A percentile compares a stretch with the other conserved stretches of the same genome.
Conservation (phyloP, 1,140 invertebrate species). For the Caenorhabditis tropicalis region DNA sequence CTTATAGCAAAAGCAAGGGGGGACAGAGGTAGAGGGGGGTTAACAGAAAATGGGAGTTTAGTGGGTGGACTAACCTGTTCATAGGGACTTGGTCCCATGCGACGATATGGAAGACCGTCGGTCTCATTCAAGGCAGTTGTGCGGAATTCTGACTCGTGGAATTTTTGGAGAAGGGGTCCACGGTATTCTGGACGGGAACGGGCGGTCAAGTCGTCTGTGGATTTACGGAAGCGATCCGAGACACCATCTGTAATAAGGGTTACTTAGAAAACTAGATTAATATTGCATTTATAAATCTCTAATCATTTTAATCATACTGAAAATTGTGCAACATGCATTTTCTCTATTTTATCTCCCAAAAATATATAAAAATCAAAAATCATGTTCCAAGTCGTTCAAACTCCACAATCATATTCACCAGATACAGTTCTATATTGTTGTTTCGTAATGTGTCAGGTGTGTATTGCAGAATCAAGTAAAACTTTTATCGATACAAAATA, state of each 20-base stretch:
- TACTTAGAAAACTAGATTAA: too few relatives aligned
- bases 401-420: constrained; percentile 14
- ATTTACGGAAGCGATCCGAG: constrained; percentile 63
- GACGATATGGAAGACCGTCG: constrained; percentile 54
- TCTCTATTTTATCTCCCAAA: not conserved
- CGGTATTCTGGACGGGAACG: constrained; percentile 64
- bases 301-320: too few relatives aligned
- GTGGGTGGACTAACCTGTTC: constrained; percentile 61
- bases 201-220: constrained; percentile 62
- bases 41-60: not conserved
- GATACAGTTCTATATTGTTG: not conserved
- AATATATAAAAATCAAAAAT: not conserved
- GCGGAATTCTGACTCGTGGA: constrained; percentile 66
- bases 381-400: constrained; percentile 2
- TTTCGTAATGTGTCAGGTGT: not conserved
- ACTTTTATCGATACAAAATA: constrained; percentile 27
- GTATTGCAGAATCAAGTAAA: not conserved
- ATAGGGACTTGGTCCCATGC: constrained; percentile 64
- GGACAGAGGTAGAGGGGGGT: not conserved
- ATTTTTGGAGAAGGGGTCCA: constrained; percentile 69
- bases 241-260: constrained; percentile 43
- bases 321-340: not conserved
- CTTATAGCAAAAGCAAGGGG: constrained; percentile 15
- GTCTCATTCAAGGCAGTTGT: constrained; percentile 36
- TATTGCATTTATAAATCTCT: too few relatives aligned